Percentiles rank a stretch among this genome's conserved stretches.
phyloP scores from a whole-genome alignment of 2,113 vertebrate species.

The Irena cyanogastra region DNA sequence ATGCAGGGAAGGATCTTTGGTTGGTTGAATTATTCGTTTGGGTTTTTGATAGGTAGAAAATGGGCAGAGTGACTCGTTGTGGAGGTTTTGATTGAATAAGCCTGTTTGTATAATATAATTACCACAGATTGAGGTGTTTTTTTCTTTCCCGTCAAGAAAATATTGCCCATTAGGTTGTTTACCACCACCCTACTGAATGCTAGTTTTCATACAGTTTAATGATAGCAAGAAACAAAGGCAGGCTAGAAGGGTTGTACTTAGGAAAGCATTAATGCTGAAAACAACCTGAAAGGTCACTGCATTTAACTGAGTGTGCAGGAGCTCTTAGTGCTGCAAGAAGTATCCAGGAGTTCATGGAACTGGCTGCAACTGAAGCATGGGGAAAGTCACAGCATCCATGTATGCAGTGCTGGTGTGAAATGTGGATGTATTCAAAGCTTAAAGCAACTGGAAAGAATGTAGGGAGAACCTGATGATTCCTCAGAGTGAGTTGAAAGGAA shows the following conservation, averaged over 20 bases:
- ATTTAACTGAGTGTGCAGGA: neutral
- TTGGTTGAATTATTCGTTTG: neutral
- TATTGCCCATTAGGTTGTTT: neutral
- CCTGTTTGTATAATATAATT: neutral
- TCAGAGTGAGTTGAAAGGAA: neutral
- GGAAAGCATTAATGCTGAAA: neutral
- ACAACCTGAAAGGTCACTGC: neutral
- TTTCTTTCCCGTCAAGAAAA: constrained; percentile 19
- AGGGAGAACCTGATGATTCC: neutral
- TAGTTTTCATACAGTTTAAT: neutral
- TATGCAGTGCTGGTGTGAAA: neutral
- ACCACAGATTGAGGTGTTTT: neutral
- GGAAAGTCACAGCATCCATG: neutral
- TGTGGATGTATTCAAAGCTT: neutral
- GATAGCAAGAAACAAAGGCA: neutral
- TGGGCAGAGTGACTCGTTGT: neutral
- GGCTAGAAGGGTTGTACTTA: neutral
- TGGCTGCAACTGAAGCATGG: neutral
- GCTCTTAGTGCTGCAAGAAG: neutral
- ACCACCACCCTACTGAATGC: neutral
- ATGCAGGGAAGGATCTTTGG: neutral
- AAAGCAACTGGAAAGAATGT: neutral
- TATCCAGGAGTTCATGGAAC: neutral
- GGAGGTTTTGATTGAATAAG: neutral
- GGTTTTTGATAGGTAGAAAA: neutral